Evolutionary conservation across 2,113 vertebrate genomes (phyloP).

Genomic region (Grammomys dolichurus): DNA sequence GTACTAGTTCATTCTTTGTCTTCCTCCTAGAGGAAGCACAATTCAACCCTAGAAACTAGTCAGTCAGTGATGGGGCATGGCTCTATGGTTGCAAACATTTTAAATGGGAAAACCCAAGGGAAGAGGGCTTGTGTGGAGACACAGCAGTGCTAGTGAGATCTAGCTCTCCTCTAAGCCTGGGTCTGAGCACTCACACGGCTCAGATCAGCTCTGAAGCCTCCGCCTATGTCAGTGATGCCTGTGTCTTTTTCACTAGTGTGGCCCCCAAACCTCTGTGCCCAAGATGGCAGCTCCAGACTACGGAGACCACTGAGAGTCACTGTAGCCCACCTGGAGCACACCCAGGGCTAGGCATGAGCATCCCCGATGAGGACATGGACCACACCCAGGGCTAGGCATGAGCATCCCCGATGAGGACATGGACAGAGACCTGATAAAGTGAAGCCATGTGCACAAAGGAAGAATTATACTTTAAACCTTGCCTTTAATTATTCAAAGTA

Average conservation of each 20-base stretch:
- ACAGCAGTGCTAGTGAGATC: neutral
- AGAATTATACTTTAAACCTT: neutral
- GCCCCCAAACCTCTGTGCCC: neutral
- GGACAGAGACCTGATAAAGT: neutral
- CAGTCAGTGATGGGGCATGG: neutral
- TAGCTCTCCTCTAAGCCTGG: neutral
- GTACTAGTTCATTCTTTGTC: neutral
- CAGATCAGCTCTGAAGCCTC: neutral
- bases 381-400: neutral
- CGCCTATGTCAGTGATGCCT: too few relatives aligned
- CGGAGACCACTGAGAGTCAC: rapidly evolving
- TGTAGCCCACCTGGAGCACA: neutral
- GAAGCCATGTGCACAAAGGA: neutral
- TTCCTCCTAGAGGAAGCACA: neutral
- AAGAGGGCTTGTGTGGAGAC: neutral
- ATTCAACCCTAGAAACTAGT: too few relatives aligned
- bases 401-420: neutral
- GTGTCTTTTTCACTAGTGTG: too few relatives aligned
- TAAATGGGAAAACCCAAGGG: neutral
- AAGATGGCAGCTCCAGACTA: neutral
- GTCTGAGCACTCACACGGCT: neutral
- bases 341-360: neutral
- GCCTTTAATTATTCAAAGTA: neutral
- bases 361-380: rapidly evolving
- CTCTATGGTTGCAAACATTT: rapidly evolving